phyloP scores from a whole-genome alignment of 2,113 vertebrate species.

The Pedetes capensis region DNA sequence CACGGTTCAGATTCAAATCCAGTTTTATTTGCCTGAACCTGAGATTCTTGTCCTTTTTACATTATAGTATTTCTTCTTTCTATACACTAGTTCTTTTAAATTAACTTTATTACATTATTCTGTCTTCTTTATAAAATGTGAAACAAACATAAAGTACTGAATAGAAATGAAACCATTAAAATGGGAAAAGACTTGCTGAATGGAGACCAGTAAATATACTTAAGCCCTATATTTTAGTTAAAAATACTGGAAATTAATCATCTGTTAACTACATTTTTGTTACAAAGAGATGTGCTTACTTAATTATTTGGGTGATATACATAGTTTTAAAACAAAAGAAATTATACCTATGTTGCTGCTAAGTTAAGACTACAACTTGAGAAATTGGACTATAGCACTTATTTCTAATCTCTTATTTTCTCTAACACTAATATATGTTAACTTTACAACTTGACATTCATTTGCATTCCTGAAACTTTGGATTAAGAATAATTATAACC shows the following conservation, averaged over 20 bases:
- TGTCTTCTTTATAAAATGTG: neutral
- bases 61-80: neutral
- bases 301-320: neutral
- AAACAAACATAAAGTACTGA: neutral
- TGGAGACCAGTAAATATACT: neutral
- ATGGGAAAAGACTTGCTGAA: neutral
- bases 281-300: neutral
- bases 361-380: neutral
- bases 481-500: neutral
- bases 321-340: neutral
- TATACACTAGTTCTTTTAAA: neutral
- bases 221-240: neutral
- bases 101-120: neutral
- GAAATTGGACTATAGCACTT: neutral
- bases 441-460: neutral
- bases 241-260: neutral
- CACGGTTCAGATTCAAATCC: neutral
- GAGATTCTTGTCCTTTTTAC: neutral
- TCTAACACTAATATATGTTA: neutral
- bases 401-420: neutral
- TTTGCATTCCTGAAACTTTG: neutral
- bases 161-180: neutral
- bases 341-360: neutral
- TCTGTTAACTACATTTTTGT: neutral
- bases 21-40: neutral